These are phyloP conservation scores for Heptranchias perlo DNA, from an alignment of 2,113 vertebrate species.

Conservation along the genomic window DNA sequence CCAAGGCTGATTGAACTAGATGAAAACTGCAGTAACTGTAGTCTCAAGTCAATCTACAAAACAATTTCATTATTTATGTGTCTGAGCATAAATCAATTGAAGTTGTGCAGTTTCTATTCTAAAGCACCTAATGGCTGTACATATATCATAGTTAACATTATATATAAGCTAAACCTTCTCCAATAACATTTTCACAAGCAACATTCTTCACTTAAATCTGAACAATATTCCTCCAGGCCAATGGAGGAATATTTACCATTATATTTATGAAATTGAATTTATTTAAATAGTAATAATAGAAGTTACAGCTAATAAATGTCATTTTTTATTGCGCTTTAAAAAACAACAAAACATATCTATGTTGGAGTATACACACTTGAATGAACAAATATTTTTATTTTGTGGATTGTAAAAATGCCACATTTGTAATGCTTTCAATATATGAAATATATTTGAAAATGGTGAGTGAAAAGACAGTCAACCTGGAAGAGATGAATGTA, in stretches of 20 bases:
- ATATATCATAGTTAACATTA: neutral
- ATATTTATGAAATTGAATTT: neutral
- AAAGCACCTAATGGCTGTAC: slow-evolving; percentile 14
- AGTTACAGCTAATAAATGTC: neutral
- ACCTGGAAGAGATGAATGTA: neutral
- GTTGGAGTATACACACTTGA: neutral
- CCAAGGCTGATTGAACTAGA: neutral
- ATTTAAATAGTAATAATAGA: slow-evolving; percentile 4
- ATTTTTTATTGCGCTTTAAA: neutral
- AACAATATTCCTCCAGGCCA: neutral
- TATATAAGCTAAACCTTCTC: neutral
- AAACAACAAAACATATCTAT: neutral
- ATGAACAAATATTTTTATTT: neutral
- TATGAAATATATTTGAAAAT: neutral
- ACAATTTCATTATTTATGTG: neutral
- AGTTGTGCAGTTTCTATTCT: neutral
- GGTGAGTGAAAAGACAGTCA: neutral
- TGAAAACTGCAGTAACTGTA: slow-evolving; percentile 2
- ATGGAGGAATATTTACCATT: neutral
- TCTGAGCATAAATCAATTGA: neutral
- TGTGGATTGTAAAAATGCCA: neutral
- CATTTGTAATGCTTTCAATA: neutral
- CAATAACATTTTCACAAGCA: neutral
- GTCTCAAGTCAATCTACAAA: neutral
- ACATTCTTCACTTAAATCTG: slow-evolving; percentile 4